Evolutionary conservation across 2,113 vertebrate species (phyloP).

Genomic region (Atherinomorus stipes): DNA sequence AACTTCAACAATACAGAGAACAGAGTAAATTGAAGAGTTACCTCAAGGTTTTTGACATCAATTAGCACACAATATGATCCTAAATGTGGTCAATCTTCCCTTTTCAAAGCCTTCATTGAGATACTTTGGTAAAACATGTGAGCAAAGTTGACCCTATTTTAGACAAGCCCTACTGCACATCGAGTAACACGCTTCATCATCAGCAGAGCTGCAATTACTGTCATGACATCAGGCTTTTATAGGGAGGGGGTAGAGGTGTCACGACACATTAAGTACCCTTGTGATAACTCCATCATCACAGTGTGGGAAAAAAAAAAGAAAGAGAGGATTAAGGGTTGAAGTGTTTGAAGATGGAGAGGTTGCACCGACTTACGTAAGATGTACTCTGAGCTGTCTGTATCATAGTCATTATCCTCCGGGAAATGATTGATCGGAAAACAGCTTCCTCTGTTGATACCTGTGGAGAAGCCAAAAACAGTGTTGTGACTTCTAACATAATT

Average conservation of each 20-base stretch:
- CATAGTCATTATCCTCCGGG: constrained; percentile 96
- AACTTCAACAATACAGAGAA: constrained; percentile 26
- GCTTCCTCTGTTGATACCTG: constrained; percentile 95
- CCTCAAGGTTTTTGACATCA: background rate
- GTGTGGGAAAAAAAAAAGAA: background rate
- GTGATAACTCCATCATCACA: constrained; percentile 50
- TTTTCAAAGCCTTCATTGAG: background rate
- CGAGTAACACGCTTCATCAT: constrained; percentile 39
- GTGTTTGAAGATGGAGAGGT: constrained; percentile 54
- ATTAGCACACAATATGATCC: background rate
- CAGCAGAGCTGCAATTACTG: constrained; percentile 34
- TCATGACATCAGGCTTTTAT: constrained; percentile 61
- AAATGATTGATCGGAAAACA: constrained; percentile 98
- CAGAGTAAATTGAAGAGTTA: constrained; percentile 2
- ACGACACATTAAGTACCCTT: constrained; percentile 51
- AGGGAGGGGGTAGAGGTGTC: constrained; percentile 42
- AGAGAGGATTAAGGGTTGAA: constrained; percentile 41
- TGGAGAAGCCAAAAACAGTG: constrained; percentile 30
- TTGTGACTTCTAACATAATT: background rate
- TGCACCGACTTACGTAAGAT: constrained; percentile 91
- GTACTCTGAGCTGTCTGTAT: constrained; percentile 97
- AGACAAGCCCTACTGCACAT: constrained; percentile 12
- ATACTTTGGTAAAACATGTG: background rate
- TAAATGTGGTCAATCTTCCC: background rate
- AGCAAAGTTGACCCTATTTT: constrained; percentile 20